Base-by-base conservation (phyloP, 2,113 vertebrate genomes). In the Sphaerodactylus townsendi region DNA sequence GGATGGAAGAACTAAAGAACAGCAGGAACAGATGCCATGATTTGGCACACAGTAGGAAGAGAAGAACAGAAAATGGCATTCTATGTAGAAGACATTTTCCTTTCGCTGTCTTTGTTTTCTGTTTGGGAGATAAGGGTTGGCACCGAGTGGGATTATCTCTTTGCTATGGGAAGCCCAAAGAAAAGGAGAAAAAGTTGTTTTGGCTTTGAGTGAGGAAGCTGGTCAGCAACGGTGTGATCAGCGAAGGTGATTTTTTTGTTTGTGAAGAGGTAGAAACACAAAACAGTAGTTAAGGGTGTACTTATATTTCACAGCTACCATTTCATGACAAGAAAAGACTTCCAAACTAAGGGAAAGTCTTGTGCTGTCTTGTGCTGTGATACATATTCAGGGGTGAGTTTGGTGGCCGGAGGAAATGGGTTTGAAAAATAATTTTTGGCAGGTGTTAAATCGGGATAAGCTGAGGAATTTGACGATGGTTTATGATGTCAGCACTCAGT, bases 11-110 rank as follows among this genome's bases (percentile, higher is more conserved):
- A 92, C 91, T 94, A 89, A 93, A 92, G 93, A 95, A 93, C 94
- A 94, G 93, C 93, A 94, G 94, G 93, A 93, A 89, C 94, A 95
- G 94, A 94, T 95, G 93, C 93, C 92, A 91, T 92, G 93, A 93
- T 94, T 93, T 94, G 93, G 93, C 91, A 94, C 90, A 71, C 91
- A 89, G 93, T 93, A 73, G 88, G 91, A 78, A 91, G 89, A 93
- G 90, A 85, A 79, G 87, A 19, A 1, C 77, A 86, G 89, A 94
- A 93, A 92, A 92, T 85, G 88, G 86, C 91, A 90, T 90, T 88
- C 88, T 90, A 88, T 85, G 86, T 81, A 88, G 91, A 93, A 93
- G 92, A 90, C 50, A 41, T 90, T 94, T 94, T 88, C 88, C 88
- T 95, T 92, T 90, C 87, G 64, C 88, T 90, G 79, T 75, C 87